These are phyloP conservation scores for Apomyelois bistriatella DNA, from an alignment of 2,888 invertebrate species.

Conservation along the genomic window DNA sequence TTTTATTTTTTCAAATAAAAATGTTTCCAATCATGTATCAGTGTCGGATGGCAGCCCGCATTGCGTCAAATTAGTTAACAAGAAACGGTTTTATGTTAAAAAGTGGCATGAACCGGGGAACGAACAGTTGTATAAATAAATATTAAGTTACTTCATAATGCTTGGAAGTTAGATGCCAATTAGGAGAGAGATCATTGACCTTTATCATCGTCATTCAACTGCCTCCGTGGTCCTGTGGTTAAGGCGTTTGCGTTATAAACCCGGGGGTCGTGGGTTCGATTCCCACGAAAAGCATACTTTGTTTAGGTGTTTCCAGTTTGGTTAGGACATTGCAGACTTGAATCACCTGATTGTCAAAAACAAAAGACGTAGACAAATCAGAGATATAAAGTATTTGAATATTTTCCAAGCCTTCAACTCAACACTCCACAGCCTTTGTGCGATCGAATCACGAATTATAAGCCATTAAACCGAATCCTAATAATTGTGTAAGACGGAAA, in stretches of 20 bases:
- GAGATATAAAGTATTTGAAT: too few species aligned
- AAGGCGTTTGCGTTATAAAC: too few species aligned
- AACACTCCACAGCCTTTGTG: background rate
- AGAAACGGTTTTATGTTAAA: constrained; percentile 14
- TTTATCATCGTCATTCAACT: too few species aligned
- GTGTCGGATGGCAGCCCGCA: background rate
- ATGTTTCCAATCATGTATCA: constrained; percentile 8
- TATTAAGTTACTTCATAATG: constrained; percentile 2
- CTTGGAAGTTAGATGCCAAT: background rate
- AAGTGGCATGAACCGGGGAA: background rate
- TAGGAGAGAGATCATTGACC: background rate
- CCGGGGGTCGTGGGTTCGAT: too few species aligned
- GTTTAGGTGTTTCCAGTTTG: too few species aligned
- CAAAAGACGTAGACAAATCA: too few species aligned
- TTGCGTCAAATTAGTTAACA: background rate
- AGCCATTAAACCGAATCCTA: constrained; percentile 18
- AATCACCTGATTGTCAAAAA: too few species aligned
- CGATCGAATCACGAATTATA: constrained; percentile 4
- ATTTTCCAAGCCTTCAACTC: too few species aligned
- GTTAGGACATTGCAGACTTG: too few species aligned
- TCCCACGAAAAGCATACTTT: too few species aligned
- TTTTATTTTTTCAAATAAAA: background rate
- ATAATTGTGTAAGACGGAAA: constrained; percentile 24
- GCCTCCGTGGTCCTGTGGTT: too few species aligned
- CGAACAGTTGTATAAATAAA: constrained; percentile 9